phyloP scores from a whole-genome alignment of 2,888 invertebrate species.

The Luperina nickerlii region DNA sequence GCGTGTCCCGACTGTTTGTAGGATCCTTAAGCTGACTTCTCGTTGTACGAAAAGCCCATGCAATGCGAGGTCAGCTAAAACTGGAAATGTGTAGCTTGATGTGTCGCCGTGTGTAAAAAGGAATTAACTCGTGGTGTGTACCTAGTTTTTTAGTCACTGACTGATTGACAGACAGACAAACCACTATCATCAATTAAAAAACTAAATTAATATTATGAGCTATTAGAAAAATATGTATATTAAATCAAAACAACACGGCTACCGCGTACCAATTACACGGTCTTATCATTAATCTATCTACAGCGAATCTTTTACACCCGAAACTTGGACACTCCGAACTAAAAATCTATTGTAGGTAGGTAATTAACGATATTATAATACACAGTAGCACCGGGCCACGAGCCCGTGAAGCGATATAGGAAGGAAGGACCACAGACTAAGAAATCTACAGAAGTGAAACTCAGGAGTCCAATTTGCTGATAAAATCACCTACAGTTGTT shows the following conservation, averaged over 20 bases:
- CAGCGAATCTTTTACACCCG: constrained; percentile 47
- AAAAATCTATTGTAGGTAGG: constrained; percentile 41
- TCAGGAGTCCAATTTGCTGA: background rate
- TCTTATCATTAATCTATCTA: constrained; percentile 57
- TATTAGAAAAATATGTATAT: constrained; percentile 34
- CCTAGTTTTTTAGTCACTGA: constrained; percentile 3
- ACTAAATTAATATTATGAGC: constrained; percentile 2
- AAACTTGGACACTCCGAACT: constrained; percentile 47
- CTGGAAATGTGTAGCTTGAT: background rate
- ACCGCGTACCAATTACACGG: constrained; percentile 40
- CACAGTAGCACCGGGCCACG: constrained; percentile 47
- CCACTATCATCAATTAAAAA: background rate
- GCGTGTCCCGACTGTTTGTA: no score
- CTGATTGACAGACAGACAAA: background rate
- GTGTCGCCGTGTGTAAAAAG: background rate
- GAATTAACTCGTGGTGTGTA: background rate
- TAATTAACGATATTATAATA: constrained; percentile 62
- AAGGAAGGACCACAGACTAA: constrained; percentile 33
- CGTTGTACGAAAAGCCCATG: background rate
- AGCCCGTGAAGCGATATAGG: constrained; percentile 55
- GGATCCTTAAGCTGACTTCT: background rate
- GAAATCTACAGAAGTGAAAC: constrained; percentile 22
- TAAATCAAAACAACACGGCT: constrained; percentile 36
- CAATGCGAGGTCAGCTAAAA: background rate
- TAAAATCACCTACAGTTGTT: background rate